phyloP scores from a whole-genome alignment of 1,140 invertebrate species.

The Drosophila pseudoobscura region DNA sequence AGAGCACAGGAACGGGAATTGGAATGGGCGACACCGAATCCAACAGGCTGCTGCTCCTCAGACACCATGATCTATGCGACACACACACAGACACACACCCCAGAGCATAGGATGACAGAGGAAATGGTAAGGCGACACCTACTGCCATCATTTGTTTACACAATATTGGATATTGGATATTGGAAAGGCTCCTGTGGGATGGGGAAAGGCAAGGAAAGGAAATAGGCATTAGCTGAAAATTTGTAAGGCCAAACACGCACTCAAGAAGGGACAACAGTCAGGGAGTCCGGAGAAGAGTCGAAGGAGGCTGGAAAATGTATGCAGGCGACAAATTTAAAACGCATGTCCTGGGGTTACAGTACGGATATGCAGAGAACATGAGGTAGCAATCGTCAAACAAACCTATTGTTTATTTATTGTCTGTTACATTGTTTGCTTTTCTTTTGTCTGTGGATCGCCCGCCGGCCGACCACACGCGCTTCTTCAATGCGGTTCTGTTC shows the following conservation, averaged over 20 bases:
- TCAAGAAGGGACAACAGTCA: slow-evolving; percentile 38
- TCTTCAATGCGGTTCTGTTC: slow-evolving; percentile 32
- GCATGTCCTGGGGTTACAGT: slow-evolving; percentile 55
- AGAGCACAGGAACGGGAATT: background rate
- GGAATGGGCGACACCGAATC: slow-evolving; percentile 37
- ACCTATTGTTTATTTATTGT: slow-evolving; percentile 79
- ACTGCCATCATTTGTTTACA: slow-evolving; percentile 79
- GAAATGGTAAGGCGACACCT: slow-evolving; percentile 75
- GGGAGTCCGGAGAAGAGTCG: slow-evolving; percentile 58
- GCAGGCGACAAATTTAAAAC: slow-evolving; percentile 81
- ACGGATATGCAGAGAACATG: slow-evolving; percentile 4
- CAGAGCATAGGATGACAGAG: slow-evolving; percentile 19
- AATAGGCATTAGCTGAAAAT: slow-evolving; percentile 77
- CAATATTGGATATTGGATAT: slow-evolving; percentile 75
- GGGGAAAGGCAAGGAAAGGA: slow-evolving; percentile 48
- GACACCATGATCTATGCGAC: slow-evolving; percentile 65
- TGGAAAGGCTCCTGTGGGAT: slow-evolving; percentile 20
- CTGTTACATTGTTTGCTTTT: slow-evolving; percentile 69
- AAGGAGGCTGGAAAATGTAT: slow-evolving; percentile 64
- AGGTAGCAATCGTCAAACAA: slow-evolving; percentile 44
- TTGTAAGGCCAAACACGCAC: slow-evolving; percentile 79
- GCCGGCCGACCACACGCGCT: slow-evolving; percentile 28
- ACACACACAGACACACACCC: slow-evolving; percentile 13
- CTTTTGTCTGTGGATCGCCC: slow-evolving; percentile 42
- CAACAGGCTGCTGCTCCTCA: slow-evolving; percentile 56